phyloP scores from a whole-genome alignment of 2,113 vertebrate species.

The Osmerus mordax region DNA sequence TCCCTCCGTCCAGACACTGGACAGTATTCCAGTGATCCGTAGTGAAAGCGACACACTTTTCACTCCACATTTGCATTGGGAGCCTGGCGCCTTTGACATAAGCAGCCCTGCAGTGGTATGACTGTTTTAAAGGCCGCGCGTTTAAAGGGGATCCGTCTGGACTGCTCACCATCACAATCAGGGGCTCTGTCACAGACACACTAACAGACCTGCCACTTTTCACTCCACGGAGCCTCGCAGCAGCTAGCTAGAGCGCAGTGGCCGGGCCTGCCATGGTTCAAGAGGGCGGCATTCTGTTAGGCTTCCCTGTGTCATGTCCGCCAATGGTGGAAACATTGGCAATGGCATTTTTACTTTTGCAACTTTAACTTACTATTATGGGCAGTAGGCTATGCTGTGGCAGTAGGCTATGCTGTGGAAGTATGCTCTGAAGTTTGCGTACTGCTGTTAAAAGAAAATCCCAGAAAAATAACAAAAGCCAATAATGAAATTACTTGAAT shows the following conservation, averaged over 20 bases:
- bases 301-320: no score
- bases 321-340: no score
- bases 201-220: slow-evolving; percentile 13
- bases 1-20: slow-evolving; percentile 23
- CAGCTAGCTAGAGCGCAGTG: no score
- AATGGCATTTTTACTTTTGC: no score
- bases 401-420: no score
- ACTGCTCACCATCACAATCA: slow-evolving; percentile 37
- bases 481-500: background rate
- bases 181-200: slow-evolving; percentile 36
- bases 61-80: slow-evolving; percentile 45
- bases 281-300: no score
- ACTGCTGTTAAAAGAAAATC: background rate
- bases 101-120: slow-evolving; percentile 39
- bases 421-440: background rate
- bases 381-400: no score
- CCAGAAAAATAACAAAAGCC: background rate
- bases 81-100: slow-evolving; percentile 35
- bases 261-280: no score
- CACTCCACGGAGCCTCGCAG: no score
- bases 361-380: no score
- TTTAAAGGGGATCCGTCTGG: slow-evolving; percentile 36
- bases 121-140: slow-evolving; percentile 28
- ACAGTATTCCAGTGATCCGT: slow-evolving; percentile 12
- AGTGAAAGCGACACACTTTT: slow-evolving; percentile 37